Base-by-base conservation (phyloP, 2,888 invertebrate species). In the Campaea margaritaria region DNA sequence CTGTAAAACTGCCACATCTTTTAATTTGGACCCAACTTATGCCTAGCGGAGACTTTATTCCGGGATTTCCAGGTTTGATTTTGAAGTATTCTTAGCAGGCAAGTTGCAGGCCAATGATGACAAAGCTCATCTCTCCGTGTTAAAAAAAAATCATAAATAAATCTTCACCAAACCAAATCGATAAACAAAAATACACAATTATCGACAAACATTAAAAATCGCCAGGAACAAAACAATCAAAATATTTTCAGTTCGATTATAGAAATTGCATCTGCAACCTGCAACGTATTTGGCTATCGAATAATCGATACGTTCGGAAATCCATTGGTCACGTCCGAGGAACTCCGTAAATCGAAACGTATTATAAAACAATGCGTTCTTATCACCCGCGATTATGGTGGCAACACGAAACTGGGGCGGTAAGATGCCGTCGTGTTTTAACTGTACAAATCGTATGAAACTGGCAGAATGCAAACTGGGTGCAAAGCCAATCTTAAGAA, bases 331-430 rank as follows among this genome's bases (percentile, higher is more conserved):
- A 79, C 78, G 78, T 79, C 63, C 76, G 74, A 78, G 71, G 68
- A 75, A 69, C 66, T 67, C 74, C 80, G 82, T 79, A 83, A 86
- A 87, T 86, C 82, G 86, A 86, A 84, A 82, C 79, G 80, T 81
- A 85, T 83, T 82, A 80, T 81, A 85, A 85, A 87, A 90, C 91
- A 90, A 90, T 89, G 85, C 85, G 60, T 82, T 81, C 89, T 90
- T 90, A 90, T 88, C 91, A 86, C 81, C 73, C 64, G 70, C 83
- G 76, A 84, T 87, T 88, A 88, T 83, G 79, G 85, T 83, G 78
- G 86, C 83, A 85, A 88, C 74, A 75, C 76, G 85, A 87, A 75
- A 79, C 85, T 73, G 81, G 68, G 69, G 62, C 78, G 64, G 68
- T 89, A 90, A 86, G 68, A 86, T 81, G 81, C 45, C 73, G 81